These are phyloP conservation scores for Drosophila gunungcola DNA, from an alignment of 1,140 invertebrate genomes.

Conservation along the genomic window DNA sequence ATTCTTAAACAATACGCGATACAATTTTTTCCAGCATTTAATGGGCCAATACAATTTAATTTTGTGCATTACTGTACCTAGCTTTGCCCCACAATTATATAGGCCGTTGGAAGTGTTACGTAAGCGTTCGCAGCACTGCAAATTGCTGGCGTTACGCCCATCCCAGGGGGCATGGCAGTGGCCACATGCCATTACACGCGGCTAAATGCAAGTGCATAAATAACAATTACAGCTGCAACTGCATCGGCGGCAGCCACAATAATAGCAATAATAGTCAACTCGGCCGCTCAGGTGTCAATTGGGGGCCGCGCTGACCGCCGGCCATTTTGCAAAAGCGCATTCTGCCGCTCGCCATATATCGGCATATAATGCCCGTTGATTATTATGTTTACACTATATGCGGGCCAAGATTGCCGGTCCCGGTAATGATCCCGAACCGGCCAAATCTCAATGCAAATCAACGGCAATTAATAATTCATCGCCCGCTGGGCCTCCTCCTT, in stretches of 20 bases:
- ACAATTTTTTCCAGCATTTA: not conserved
- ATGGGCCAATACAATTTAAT: conserved; percentile 26
- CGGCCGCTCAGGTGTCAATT: conserved; percentile 77
- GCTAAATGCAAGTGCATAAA: conserved; percentile 81
- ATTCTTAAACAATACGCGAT: not conserved
- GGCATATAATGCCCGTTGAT: conserved; percentile 73
- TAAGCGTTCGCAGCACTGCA: conserved; percentile 56
- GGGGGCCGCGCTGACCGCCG: conserved; percentile 69
- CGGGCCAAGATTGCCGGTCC: conserved; percentile 43
- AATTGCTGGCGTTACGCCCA: conserved; percentile 72
- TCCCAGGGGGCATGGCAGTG: conserved; percentile 61
- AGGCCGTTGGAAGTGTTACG: conserved; percentile 59
- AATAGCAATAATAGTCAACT: conserved; percentile 51
- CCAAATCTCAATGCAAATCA: conserved; percentile 80
- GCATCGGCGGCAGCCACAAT: conserved; percentile 16
- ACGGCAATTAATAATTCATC: conserved; percentile 82
- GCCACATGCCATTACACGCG: conserved; percentile 65
- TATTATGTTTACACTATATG: conserved; percentile 76
- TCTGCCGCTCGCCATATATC: conserved; percentile 67
- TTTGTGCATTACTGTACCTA: conserved; percentile 16
- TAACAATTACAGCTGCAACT: conserved; percentile 70
- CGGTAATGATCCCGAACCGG: conserved; percentile 59
- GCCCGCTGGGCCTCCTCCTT: conserved; percentile 66
- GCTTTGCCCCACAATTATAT: conserved; percentile 48
- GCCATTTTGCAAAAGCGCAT: conserved; percentile 73